Percentiles rank a stretch among this genome's conserved stretches.
Evolutionary conservation across 2,888 invertebrate genomes (phyloP).

Genomic region (Taenaris catops): DNA sequence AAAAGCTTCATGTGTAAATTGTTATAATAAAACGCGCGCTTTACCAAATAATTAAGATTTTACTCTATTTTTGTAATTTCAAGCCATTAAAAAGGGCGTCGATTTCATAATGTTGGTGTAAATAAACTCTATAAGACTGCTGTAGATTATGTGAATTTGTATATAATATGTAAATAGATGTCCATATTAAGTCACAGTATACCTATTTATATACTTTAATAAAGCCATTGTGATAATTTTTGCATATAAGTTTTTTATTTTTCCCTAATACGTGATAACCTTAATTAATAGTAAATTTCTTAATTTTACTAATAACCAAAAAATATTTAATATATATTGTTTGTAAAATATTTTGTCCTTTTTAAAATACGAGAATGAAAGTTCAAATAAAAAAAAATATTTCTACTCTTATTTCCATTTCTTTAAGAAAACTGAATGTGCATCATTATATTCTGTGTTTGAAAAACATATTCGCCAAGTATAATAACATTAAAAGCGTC

Average conservation of each 20-base stretch:
- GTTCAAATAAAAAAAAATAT: too few relatives aligned
- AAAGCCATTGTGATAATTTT: conserved; percentile 80
- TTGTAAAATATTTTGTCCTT: too few relatives aligned
- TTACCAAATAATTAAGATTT: conserved; percentile 75
- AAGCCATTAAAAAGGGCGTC: conserved; percentile 62
- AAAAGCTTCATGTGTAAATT: conserved; percentile 71
- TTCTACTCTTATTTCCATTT: too few relatives aligned
- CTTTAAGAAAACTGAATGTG: too few relatives aligned
- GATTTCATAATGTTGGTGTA: conserved; percentile 65
- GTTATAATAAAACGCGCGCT: conserved; percentile 67
- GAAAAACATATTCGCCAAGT: too few relatives aligned
- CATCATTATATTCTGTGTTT: too few relatives aligned
- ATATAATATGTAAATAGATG: conserved; percentile 74
- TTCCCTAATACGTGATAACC: too few relatives aligned
- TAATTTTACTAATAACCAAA: too few relatives aligned
- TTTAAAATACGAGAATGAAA: too few relatives aligned
- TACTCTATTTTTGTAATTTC: conserved; percentile 75
- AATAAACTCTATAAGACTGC: conserved; percentile 79
- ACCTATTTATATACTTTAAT: conserved; percentile 80
- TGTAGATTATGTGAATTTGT: conserved; percentile 77
- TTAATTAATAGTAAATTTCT: too few relatives aligned
- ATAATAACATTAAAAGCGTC: too few relatives aligned
- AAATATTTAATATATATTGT: too few relatives aligned
- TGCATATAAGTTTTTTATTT: conserved; percentile 54
- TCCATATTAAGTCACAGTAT: conserved; percentile 76